Conservation (phyloP, 2,113 vertebrate genomes). For the Theristicus caerulescens region DNA sequence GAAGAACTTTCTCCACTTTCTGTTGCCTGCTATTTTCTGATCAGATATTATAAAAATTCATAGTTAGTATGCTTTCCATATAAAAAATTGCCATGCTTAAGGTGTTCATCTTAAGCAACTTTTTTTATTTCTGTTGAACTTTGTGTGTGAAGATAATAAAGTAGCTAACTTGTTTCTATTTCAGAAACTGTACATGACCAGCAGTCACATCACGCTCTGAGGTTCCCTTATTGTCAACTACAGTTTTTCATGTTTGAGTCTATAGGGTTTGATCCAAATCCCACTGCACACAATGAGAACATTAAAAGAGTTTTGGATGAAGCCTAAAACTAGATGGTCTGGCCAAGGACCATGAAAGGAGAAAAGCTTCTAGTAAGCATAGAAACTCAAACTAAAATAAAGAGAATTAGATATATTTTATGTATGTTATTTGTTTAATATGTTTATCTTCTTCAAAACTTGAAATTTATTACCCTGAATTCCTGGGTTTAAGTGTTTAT, state of each 20-base stretch:
- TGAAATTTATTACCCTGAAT: neutral
- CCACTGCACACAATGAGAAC: neutral
- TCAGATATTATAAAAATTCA: neutral
- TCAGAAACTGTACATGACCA: neutral
- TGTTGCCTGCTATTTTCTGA: neutral
- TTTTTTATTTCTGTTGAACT: neutral
- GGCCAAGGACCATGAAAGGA: neutral
- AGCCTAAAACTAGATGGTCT: neutral
- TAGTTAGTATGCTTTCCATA: neutral
- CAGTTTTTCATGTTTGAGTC: neutral
- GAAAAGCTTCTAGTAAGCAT: neutral
- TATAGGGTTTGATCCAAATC: neutral
- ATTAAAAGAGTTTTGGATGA: neutral
- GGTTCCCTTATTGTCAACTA: neutral
- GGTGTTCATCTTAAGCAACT: neutral
- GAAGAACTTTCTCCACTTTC: neutral
- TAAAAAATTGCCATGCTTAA: neutral
- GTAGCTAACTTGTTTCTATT: neutral
- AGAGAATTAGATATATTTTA: neutral
- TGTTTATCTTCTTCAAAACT: neutral
- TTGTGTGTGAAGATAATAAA: neutral
- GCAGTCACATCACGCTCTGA: neutral
- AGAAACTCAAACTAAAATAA: neutral
- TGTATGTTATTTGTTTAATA: neutral
- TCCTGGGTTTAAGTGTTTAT: constrained; percentile 34